A percentile compares a stretch with the other conserved stretches of the same genome.
Conservation (phyloP, 2,113 vertebrate species). For the Channa maculata region DNA sequence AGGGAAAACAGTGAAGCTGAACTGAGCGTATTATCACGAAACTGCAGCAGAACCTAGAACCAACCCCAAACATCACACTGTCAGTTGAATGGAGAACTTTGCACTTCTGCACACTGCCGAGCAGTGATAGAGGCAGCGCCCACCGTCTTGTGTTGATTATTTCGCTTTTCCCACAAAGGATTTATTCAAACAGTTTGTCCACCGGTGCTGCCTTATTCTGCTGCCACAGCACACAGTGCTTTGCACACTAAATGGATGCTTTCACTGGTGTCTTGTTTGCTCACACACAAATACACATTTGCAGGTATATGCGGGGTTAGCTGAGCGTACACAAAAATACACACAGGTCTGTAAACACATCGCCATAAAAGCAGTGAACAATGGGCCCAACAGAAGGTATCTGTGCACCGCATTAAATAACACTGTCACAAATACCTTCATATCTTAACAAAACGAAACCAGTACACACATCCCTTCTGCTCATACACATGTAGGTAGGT, state of each 20-base stretch:
- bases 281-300: slow-evolving; percentile 20
- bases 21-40: slow-evolving; percentile 28
- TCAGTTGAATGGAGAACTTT: slow-evolving; percentile 33
- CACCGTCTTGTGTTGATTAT: slow-evolving; percentile 44
- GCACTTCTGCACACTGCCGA: slow-evolving; percentile 17
- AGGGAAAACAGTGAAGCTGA: slow-evolving; percentile 38
- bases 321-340: slow-evolving; percentile 20
- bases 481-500: slow-evolving; percentile 20
- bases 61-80: slow-evolving; percentile 20
- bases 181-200: slow-evolving; percentile 53
- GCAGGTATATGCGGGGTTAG: slow-evolving; percentile 14
- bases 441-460: not conserved
- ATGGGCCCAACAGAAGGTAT: not conserved
- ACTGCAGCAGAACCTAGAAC: slow-evolving; percentile 25
- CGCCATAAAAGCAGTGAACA: not conserved
- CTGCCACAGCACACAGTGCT: slow-evolving; percentile 44
- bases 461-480: not conserved
- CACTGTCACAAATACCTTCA: not conserved
- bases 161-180: slow-evolving; percentile 30
- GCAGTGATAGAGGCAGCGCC: not conserved
- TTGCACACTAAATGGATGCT: slow-evolving; percentile 35
- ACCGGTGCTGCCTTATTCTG: slow-evolving; percentile 1
- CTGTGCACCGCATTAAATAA: not conserved
- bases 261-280: slow-evolving; percentile 45
- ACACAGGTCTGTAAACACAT: slow-evolving; percentile 16